Evolutionary conservation across 1,140 invertebrate genomes (phyloP).

Genomic region (Tetranychus urticae): DNA sequence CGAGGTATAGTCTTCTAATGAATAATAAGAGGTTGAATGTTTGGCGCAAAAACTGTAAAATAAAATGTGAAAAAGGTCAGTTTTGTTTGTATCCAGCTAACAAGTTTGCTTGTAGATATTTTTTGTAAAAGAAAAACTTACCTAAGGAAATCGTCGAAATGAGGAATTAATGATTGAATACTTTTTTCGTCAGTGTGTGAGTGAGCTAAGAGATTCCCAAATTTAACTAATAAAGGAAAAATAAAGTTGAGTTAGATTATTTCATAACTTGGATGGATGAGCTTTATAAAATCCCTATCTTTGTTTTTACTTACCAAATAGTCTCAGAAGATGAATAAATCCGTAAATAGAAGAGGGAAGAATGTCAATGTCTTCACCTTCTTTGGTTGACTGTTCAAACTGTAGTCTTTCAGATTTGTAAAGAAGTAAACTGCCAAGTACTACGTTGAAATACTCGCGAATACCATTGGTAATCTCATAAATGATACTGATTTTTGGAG

Average conservation of each 20-base stretch:
- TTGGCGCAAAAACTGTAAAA: background rate
- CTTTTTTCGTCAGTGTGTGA: slow-evolving; percentile 68
- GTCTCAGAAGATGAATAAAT: slow-evolving; percentile 57
- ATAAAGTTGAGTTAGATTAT: background rate
- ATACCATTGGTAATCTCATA: slow-evolving; percentile 39
- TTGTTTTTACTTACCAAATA: slow-evolving; percentile 36
- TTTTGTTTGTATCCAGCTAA: too few relatives aligned
- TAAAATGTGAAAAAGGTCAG: too few relatives aligned
- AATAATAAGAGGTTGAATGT: too few relatives aligned
- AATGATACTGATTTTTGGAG: slow-evolving; percentile 41
- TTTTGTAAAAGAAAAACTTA: slow-evolving; percentile 16
- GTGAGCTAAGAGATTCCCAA: slow-evolving; percentile 67
- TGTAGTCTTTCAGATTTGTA: slow-evolving; percentile 88
- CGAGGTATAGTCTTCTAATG: too few relatives aligned
- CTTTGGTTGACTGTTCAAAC: slow-evolving; percentile 25
- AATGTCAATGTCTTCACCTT: slow-evolving; percentile 27
- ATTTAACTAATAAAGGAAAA: slow-evolving; percentile 35
- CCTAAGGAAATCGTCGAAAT: slow-evolving; percentile 75
- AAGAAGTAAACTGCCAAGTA: slow-evolving; percentile 67
- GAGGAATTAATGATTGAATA: slow-evolving; percentile 48
- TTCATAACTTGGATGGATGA: background rate
- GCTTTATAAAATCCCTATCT: too few relatives aligned
- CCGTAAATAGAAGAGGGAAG: slow-evolving; percentile 68
- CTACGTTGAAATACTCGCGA: slow-evolving; percentile 82
- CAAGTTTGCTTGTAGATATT: too few relatives aligned